Evolutionary conservation across 2,113 vertebrate species (phyloP).

Genomic region (Tetrax tetrax): DNA sequence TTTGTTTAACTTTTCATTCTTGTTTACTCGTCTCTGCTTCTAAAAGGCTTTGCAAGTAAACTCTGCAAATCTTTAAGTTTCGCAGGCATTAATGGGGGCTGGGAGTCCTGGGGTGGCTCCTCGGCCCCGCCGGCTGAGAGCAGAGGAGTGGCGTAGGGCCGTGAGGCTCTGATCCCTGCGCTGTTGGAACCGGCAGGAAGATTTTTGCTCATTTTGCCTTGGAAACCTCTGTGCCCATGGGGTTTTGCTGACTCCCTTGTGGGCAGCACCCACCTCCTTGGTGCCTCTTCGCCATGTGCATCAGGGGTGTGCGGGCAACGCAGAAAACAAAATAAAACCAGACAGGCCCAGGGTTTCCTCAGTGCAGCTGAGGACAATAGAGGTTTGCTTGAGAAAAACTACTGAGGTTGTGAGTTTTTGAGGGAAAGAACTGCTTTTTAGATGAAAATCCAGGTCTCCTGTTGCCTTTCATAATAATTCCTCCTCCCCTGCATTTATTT

Average conservation of each 20-base stretch:
- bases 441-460: neutral
- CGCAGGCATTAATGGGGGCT: constrained; percentile 45
- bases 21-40: constrained; percentile 77
- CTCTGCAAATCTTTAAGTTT: constrained; percentile 72
- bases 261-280: neutral
- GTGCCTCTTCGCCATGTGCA: neutral
- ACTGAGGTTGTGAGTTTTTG: neutral
- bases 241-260: neutral
- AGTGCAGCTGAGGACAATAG: neutral
- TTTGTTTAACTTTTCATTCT: constrained; percentile 76
- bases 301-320: rapidly evolving
- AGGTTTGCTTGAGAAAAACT: neutral
- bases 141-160: neutral
- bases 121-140: neutral
- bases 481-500: neutral
- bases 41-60: constrained; percentile 80
- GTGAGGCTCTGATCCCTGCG: neutral
- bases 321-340: neutral
- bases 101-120: constrained; percentile 20
- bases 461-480: neutral
- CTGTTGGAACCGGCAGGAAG: neutral
- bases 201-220: neutral
- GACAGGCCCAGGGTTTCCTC: neutral
- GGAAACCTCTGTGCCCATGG: neutral
- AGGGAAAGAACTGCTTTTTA: neutral